Evolutionary conservation across 2,888 invertebrate genomes (phyloP).

Genomic region (Drosophila phalerata): DNA sequence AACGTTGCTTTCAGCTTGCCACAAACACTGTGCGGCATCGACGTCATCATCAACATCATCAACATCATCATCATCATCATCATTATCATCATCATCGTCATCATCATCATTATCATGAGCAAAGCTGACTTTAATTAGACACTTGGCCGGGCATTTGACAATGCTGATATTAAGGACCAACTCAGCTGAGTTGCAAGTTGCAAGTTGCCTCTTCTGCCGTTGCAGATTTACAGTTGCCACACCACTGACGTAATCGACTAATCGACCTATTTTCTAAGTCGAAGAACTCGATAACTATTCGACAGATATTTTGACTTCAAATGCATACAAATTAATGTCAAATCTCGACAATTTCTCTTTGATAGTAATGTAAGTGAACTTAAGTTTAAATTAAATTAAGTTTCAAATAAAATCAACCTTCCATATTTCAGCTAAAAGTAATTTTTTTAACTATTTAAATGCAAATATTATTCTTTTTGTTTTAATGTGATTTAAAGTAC

Average conservation of each 20-base stretch:
- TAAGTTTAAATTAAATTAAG: too few relatives aligned
- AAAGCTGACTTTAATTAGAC: conserved; percentile 28
- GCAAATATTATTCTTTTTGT: too few relatives aligned
- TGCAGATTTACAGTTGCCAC: neutral
- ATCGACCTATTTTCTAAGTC: too few relatives aligned
- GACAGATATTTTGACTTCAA: too few relatives aligned
- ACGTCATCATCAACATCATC: conserved; percentile 22
- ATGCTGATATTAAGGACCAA: conserved; percentile 4
- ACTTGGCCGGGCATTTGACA: conserved; percentile 19
- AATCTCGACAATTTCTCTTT: too few relatives aligned
- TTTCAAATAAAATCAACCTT: too few relatives aligned
- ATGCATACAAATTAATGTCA: too few relatives aligned
- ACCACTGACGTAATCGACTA: neutral
- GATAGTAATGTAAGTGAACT: too few relatives aligned
- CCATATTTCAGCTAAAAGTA: too few relatives aligned
- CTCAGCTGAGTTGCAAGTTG: neutral
- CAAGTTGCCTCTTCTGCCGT: neutral
- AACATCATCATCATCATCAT: conserved; percentile 10
- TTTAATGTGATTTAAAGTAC: too few relatives aligned
- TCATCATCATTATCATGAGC: conserved; percentile 9
- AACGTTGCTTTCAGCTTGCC: conserved; percentile 13
- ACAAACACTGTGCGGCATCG: conserved; percentile 14
- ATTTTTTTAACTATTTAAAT: too few relatives aligned
- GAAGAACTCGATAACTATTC: too few relatives aligned
- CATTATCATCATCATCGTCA: conserved; percentile 15